Evolutionary conservation across 2,797 vertebrate species (phyloP).

Genomic region (Menidia menidia): DNA sequence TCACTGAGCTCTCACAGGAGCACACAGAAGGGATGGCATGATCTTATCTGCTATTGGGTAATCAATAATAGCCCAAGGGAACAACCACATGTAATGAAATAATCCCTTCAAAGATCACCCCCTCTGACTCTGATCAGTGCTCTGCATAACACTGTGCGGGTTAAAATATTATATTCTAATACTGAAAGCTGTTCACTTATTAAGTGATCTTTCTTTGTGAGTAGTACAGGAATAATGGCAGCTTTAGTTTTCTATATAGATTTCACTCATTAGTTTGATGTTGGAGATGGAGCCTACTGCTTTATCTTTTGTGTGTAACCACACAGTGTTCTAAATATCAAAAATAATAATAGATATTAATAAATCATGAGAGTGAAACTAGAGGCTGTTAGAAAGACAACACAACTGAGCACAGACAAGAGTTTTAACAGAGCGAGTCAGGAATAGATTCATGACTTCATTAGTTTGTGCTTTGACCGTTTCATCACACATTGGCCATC

Average conservation of each 20-base stretch:
- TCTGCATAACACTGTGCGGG: background rate
- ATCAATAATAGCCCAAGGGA: conserved; percentile 41
- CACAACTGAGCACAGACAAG: background rate
- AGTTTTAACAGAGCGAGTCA: conserved; percentile 9
- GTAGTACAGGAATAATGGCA: background rate
- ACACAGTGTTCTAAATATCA: no score
- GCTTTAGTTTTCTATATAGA: background rate
- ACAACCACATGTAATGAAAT: conserved; percentile 8
- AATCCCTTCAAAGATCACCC: conserved; percentile 4
- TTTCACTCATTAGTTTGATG: conserved; percentile 10
- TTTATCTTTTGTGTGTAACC: no score
- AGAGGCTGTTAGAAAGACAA: background rate
- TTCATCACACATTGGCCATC: background rate
- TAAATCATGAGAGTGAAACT: no score
- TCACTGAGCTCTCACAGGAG: background rate
- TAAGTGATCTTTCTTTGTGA: background rate
- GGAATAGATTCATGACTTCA: conserved; percentile 45
- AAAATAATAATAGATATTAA: no score
- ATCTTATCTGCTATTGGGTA: conserved; percentile 2
- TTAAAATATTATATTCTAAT: background rate
- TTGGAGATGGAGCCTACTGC: background rate
- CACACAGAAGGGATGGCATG: background rate
- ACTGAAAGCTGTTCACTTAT: background rate
- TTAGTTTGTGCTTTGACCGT: conserved; percentile 24
- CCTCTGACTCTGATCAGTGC: background rate